Base-by-base conservation (phyloP, 1,140 invertebrate species). In the Acromyrmex charruanus region DNA sequence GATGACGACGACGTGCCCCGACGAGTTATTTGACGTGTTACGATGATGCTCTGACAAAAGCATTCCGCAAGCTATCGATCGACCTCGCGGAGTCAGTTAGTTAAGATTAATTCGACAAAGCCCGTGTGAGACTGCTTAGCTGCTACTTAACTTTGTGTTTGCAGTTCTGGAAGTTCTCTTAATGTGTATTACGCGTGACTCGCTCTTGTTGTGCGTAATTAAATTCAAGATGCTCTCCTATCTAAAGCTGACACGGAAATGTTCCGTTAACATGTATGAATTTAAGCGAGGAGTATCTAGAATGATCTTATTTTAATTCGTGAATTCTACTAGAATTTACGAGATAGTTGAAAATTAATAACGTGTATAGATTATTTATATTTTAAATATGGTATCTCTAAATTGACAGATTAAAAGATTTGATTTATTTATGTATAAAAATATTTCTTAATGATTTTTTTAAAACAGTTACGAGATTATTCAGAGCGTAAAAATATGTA, bases 101-200 rank as follows among this genome's bases (percentile, higher is more conserved):
- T 75, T 88, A 69, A 80, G 82, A 85, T 89, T 88, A 88, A 77
- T 69, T 74, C 35, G 61, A 71, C 87, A 85, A 72, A 87, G 77
- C 74, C 31, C 55, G 59, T 16, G n/a, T 55, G 53, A 85, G 53
- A 31, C 69, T 86, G 21, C 69, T 63, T 59, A 69, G 72, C 53
- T 77, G 63, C 53, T 84, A 65, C 31, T 89, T 88, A 86, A 86
- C 87, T 86, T 75, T 59, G 55, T 66, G 87, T 88, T 86, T 80
- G 71, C 72, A 49, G 59, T 80, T 25, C 53, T 61, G 16, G 39
- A 86, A 86, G 65, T 86, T 80, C 61, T 69, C 63, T 69, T 68
- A 79, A 86, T 59, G 53, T 35, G 77, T 61, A 80, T 86, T 81
- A 86, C 21, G 63, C 74, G 63, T 59, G 35, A 55, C 63, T 86